A percentile compares a stretch with the other conserved stretches of the same genome.
phyloP scores from a whole-genome alignment of 2,113 vertebrate genomes.

The Psittacula cyanocephala region DNA sequence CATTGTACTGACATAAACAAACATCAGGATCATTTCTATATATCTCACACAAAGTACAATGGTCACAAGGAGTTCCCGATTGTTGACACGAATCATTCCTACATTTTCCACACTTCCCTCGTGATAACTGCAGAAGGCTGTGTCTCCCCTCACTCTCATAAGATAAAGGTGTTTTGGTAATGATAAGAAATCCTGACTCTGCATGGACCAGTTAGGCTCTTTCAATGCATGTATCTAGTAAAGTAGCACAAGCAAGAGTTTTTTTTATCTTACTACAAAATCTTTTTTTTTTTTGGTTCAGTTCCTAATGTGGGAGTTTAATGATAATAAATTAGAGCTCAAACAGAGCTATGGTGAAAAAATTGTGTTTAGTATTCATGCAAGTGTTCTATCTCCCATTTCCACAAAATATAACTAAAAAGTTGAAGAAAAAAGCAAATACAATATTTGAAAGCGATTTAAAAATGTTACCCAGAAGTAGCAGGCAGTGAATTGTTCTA shows the following conservation, averaged over 20 bases:
- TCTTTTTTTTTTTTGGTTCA: not conserved
- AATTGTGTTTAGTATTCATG: not conserved
- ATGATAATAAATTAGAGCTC: not conserved
- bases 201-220: not conserved
- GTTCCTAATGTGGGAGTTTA: not conserved
- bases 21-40: too few relatives aligned
- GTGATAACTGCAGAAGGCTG: not conserved
- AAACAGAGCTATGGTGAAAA: not conserved
- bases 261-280: not conserved
- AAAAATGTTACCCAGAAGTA: conserved; percentile 4
- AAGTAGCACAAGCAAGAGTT: not conserved
- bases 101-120: not conserved
- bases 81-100: too few relatives aligned
- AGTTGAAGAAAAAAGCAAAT: not conserved
- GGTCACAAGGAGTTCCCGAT: too few relatives aligned
- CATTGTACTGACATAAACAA: too few relatives aligned
- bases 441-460: not conserved
- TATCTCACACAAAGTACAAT: too few relatives aligned
- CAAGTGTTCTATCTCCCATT: not conserved
- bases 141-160: not conserved
- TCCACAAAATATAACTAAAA: not conserved
- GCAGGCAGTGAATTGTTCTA: not conserved
- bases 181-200: not conserved
- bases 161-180: not conserved
- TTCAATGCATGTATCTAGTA: not conserved